Evolutionary conservation across 2,797 vertebrate species (phyloP).

Genomic region (Lacerta viridis): DNA sequence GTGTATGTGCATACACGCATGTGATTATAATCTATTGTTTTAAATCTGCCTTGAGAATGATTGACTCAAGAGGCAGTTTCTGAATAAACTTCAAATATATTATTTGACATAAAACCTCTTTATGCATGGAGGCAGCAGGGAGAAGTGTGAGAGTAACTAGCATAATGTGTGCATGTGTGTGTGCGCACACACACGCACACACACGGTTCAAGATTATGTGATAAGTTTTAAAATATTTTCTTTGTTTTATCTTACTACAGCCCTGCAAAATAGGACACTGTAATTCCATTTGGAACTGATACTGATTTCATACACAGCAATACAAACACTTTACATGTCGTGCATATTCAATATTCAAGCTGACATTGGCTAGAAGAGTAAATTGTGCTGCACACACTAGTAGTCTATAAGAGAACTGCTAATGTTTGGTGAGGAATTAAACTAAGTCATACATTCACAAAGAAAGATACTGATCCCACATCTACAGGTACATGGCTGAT

Average conservation of each 20-base stretch:
- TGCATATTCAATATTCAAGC: neutral
- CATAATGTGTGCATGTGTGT: no score
- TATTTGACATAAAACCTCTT: neutral
- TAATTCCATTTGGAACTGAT: neutral
- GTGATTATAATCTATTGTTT: no score
- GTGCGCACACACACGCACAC: neutral
- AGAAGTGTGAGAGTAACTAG: neutral
- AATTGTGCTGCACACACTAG: neutral
- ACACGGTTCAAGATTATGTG: neutral
- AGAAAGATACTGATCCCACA: neutral
- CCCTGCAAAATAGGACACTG: neutral
- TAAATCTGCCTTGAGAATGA: no score
- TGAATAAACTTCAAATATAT: no score
- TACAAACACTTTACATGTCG: neutral
- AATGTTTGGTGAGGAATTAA: neutral
- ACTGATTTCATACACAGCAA: neutral
- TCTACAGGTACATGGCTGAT: neutral
- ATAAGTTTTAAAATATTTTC: neutral
- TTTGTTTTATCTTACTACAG: neutral
- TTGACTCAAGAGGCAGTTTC: no score
- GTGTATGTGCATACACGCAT: no score
- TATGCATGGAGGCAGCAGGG: no score
- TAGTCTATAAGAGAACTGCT: neutral
- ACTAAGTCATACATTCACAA: neutral
- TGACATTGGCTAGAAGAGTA: neutral